Evolutionary conservation across 2,113 vertebrate species (phyloP).

Genomic region (Catharus minimus): DNA sequence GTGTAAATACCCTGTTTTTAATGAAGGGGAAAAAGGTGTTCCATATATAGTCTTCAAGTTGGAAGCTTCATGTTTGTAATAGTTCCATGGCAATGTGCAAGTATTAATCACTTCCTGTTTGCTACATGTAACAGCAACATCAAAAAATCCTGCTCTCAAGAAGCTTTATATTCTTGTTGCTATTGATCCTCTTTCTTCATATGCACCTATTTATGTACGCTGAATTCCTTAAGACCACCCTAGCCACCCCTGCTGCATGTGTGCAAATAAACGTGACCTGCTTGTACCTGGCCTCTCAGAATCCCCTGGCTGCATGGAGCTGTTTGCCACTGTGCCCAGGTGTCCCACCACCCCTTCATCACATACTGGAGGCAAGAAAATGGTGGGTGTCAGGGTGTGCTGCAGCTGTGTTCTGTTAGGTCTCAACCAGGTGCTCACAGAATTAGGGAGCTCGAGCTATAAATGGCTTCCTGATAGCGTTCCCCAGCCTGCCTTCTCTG

Average conservation of each 20-base stretch:
- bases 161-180: not conserved
- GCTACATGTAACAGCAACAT: not conserved
- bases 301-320: not conserved
- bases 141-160: not conserved
- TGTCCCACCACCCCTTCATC: not conserved
- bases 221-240: not conserved
- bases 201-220: not conserved
- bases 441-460: not conserved
- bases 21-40: constrained; percentile 10
- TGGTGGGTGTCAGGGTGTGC: not conserved
- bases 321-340: not conserved
- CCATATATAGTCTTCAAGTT: constrained; percentile 3
- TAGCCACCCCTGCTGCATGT: accelerated
- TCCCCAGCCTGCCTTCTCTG: not conserved
- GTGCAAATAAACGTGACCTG: not conserved
- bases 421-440: not conserved
- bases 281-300: not conserved
- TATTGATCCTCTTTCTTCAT: not conserved
- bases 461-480: not conserved
- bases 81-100: not conserved
- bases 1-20: constrained; percentile 25
- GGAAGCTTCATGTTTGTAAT: not conserved
- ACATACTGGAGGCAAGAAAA: not conserved
- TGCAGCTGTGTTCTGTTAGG: not conserved
- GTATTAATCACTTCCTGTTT: not conserved